Percentiles rank a stretch among this genome's conserved stretches.
phyloP scores from a whole-genome alignment of 2,113 vertebrate genomes.

The Turdus rufiventris region DNA sequence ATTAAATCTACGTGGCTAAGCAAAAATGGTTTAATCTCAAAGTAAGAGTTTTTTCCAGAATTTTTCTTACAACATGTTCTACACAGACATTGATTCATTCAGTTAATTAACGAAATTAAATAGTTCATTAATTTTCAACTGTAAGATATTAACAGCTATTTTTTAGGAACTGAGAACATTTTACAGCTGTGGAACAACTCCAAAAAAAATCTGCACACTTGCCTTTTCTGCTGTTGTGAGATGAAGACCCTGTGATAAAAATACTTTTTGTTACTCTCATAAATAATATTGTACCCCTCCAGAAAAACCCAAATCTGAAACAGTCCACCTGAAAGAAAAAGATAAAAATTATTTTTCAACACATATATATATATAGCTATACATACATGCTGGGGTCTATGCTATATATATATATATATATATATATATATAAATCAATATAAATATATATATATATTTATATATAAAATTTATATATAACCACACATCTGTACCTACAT shows the following conservation, averaged over 20 bases:
- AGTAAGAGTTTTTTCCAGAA: neutral
- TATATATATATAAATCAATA: neutral
- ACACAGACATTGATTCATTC: neutral
- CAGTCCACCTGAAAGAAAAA: neutral
- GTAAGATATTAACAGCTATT: neutral
- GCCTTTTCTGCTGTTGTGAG: neutral
- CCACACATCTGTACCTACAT: no score
- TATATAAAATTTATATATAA: no score
- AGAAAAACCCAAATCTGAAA: neutral
- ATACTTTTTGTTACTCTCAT: neutral
- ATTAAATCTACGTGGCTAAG: neutral
- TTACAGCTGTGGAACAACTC: neutral
- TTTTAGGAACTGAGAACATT: neutral
- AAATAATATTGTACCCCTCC: neutral
- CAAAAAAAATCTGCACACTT: neutral
- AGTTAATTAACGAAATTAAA: neutral
- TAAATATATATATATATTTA: accelerated
- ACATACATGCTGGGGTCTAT: neutral
- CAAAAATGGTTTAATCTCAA: neutral
- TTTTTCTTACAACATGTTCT: neutral
- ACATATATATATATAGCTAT: neutral
- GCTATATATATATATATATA: neutral
- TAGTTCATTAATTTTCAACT: neutral
- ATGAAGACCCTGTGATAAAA: neutral
- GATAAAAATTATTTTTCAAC: neutral